phyloP scores from a whole-genome alignment of 1,140 invertebrate species.

The Saccostrea cuccullata region DNA sequence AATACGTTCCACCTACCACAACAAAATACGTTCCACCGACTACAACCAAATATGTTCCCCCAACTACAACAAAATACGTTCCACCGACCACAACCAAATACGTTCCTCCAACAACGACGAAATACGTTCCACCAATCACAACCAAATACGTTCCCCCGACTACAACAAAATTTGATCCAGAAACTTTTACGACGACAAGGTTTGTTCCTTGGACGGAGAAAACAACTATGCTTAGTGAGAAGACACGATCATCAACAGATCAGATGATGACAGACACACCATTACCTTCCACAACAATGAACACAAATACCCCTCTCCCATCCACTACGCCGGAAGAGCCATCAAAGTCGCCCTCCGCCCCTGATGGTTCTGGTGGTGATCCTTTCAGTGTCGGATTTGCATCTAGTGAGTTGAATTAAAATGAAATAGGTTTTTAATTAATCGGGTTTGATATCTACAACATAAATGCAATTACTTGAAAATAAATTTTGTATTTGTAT shows the following conservation, averaged over 20 bases:
- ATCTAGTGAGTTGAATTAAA: neutral
- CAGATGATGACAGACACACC: neutral
- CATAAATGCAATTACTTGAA: no score
- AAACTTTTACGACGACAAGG: neutral
- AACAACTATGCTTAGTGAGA: neutral
- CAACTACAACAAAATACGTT: neutral
- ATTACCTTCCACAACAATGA: neutral
- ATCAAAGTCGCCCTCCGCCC: neutral
- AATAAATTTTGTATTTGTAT: neutral
- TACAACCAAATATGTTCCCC: neutral
- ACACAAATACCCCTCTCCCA: neutral
- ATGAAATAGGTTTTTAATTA: no score
- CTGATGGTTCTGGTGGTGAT: neutral
- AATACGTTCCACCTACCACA: no score
- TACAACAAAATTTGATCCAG: conserved; percentile 9
- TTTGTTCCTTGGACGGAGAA: conserved; percentile 8
- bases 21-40: neutral
- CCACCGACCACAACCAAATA: neutral
- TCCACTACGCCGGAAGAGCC: neutral
- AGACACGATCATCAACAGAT: neutral
- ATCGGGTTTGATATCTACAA: no score
- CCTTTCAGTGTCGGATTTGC: neutral
- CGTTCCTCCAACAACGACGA: neutral
- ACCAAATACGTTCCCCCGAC: neutral
- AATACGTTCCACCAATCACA: neutral